Conservation (phyloP, 2,797 vertebrate genomes). For the Cossypha caffra region DNA sequence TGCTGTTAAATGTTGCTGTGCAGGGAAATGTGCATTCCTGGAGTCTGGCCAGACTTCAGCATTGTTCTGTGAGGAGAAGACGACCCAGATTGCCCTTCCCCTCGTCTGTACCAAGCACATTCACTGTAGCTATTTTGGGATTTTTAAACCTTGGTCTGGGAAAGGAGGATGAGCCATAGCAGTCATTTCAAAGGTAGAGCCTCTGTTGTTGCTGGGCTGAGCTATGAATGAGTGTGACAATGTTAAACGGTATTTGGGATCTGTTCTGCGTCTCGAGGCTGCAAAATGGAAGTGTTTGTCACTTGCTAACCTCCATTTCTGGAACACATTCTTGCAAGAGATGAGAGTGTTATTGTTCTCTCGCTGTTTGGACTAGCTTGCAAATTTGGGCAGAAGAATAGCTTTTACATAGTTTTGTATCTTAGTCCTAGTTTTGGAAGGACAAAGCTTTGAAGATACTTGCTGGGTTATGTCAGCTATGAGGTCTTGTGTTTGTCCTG, state of each 20-base stretch:
- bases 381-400: neutral
- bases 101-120: neutral
- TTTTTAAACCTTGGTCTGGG: conserved; percentile 20
- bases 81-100: conserved; percentile 33
- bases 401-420: neutral
- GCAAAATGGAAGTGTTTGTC: neutral
- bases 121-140: neutral
- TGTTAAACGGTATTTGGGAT: neutral
- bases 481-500: neutral
- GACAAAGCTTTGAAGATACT: neutral
- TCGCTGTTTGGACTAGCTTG: neutral
- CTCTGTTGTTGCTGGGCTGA: neutral
- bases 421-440: neutral
- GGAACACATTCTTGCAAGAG: neutral
- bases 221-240: neutral
- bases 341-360: neutral
- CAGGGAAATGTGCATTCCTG: conserved; percentile 12
- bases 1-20: neutral
- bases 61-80: conserved; percentile 8
- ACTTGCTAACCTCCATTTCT: neutral
- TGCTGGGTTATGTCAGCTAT: neutral
- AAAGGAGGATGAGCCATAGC: neutral
- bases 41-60: conserved; percentile 25
- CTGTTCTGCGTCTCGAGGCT: neutral
- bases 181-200: neutral